Percentiles rank a stretch among this genome's conserved stretches.
These are phyloP conservation scores for Ridgeia piscesae DNA, from an alignment of 1,140 invertebrate genomes.

Conservation along the genomic window DNA sequence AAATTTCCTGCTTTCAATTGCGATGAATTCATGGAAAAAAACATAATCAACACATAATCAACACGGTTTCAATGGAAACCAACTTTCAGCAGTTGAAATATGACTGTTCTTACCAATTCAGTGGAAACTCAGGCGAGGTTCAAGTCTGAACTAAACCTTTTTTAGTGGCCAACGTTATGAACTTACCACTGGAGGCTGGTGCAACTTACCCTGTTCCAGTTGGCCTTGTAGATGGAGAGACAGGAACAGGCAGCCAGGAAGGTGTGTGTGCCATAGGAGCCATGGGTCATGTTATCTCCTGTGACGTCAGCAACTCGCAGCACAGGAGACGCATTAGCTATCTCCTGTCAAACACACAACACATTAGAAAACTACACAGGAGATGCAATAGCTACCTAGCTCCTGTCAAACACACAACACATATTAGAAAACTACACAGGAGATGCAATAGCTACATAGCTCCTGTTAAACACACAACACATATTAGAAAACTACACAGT, in stretches of 20 bases:
- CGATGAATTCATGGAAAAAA: too few relatives aligned
- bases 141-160: too few relatives aligned
- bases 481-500: neutral
- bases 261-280: neutral
- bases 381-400: neutral
- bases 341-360: neutral
- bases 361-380: neutral
- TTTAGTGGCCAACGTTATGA: too few relatives aligned
- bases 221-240: neutral
- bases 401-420: neutral
- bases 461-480: too few relatives aligned
- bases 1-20: too few relatives aligned
- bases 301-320: neutral
- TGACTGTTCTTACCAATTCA: too few relatives aligned
- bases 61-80: too few relatives aligned
- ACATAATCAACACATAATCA: too few relatives aligned
- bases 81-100: too few relatives aligned
- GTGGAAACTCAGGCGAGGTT: too few relatives aligned
- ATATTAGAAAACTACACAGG: neutral
- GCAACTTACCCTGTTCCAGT: neutral
- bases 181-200: too few relatives aligned
- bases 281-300: neutral
- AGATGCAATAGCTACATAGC: too few relatives aligned
- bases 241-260: neutral
- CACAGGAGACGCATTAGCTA: neutral